These are phyloP conservation scores for Leuciscus idus DNA, from an alignment of 2,113 vertebrate genomes.

Conservation along the genomic window DNA sequence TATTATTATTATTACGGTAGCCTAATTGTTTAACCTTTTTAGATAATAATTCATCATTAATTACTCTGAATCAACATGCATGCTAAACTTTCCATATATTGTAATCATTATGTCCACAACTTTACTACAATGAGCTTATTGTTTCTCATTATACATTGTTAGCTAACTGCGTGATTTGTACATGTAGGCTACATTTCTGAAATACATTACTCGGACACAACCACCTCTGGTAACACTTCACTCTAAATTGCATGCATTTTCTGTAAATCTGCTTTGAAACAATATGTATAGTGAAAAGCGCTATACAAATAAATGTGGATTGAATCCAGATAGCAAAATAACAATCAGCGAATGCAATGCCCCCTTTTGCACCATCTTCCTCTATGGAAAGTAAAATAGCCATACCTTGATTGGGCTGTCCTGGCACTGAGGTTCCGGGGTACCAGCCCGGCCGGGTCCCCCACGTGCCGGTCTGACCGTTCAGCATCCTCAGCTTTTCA, in stretches of 20 bases:
- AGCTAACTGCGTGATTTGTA: too few relatives aligned
- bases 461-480: slow-evolving; percentile 92
- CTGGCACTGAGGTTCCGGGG: slow-evolving; percentile 89
- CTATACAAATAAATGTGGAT: too few relatives aligned
- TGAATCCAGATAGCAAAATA: not conserved
- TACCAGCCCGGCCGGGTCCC: slow-evolving; percentile 95
- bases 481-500: slow-evolving; percentile 98
- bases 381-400: slow-evolving; percentile 40
- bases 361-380: not conserved
- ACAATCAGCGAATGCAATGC: not conserved
- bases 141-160: too few relatives aligned
- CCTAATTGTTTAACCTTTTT: not conserved
- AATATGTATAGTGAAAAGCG: too few relatives aligned
- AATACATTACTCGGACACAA: too few relatives aligned
- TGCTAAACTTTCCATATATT: too few relatives aligned
- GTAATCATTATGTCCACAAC: too few relatives aligned
- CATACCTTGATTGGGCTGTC: slow-evolving; percentile 87
- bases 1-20: not conserved
- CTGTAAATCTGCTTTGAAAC: too few relatives aligned
- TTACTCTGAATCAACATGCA: not conserved
- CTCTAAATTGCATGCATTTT: too few relatives aligned
- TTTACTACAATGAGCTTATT: too few relatives aligned
- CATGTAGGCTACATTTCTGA: too few relatives aligned
- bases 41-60: slow-evolving; percentile 8
- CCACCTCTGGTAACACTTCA: too few relatives aligned